Evolutionary conservation across 2,113 vertebrate genomes (phyloP).

Genomic region (Tringa solitaria): DNA sequence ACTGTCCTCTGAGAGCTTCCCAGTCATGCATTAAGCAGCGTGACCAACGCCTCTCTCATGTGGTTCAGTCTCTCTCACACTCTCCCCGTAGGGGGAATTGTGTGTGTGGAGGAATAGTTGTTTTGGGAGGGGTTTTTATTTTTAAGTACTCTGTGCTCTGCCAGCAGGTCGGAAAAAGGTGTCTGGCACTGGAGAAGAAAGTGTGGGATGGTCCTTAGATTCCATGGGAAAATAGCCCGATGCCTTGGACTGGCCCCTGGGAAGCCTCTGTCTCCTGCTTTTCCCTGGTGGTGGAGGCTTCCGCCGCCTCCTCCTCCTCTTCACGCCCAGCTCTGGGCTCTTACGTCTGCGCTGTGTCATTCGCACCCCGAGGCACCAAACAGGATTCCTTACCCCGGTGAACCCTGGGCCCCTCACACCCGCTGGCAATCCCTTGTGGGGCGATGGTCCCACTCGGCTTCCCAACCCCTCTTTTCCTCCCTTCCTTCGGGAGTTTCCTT

Average conservation of each 20-base stretch:
- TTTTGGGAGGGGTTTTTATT: slow-evolving; percentile 67
- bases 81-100: slow-evolving; percentile 43
- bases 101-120: slow-evolving; percentile 38
- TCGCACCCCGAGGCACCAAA: neutral
- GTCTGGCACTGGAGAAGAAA: slow-evolving; percentile 49
- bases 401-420: neutral
- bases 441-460: accelerated
- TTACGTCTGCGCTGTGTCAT: neutral
- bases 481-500: neutral
- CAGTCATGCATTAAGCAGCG: slow-evolving; percentile 67
- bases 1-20: slow-evolving; percentile 50
- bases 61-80: slow-evolving; percentile 49
- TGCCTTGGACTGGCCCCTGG: slow-evolving; percentile 34
- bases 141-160: slow-evolving; percentile 29
- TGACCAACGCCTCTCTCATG: slow-evolving; percentile 65
- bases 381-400: neutral
- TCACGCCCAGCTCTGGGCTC: neutral
- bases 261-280: slow-evolving; percentile 46
- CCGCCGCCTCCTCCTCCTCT: neutral
- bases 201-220: slow-evolving; percentile 58
- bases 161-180: slow-evolving; percentile 52
- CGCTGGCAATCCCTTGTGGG: accelerated
- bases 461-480: neutral
- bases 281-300: neutral
- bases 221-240: slow-evolving; percentile 56